Base-by-base conservation (phyloP, 2,797 vertebrate genomes). In the Clarias fuscus region DNA sequence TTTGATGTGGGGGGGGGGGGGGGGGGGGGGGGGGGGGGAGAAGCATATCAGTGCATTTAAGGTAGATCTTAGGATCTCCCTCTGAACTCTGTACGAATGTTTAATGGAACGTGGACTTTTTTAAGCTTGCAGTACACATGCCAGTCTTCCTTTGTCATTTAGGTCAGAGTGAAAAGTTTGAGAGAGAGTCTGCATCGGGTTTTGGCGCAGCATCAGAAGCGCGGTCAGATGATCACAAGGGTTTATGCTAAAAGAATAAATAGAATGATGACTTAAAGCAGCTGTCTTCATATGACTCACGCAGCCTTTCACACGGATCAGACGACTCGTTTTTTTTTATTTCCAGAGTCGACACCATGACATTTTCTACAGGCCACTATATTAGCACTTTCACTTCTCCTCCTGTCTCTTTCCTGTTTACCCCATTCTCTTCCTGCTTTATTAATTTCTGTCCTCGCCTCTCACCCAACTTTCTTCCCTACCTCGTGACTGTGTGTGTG, bases 401-500 rank as follows among this genome's bases (percentile, higher is more conserved):
- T 59, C 68, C 65, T 67, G 58, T 64, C 24, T 80, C 14, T 84
- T 88, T 53, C 88, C 81, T 76, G 85, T 83, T 70, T 86, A 61
- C 56, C 7, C 73, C 70, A n/a, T 43, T 85, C 67, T 89, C 86
- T 87, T 53, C 83, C 82, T 86, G 68, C 70, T 73, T 78, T 59
- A 48, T 72, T 76, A 84, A 71, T 82, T 65, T 79, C 84, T 83
- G 86, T 87, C 86, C 88, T 64, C 56, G 7, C 77, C 48, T 82
- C 48, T 65, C 58, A 43, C 43, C 67, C 27, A 62, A 73, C 68
- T 75, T n/a, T 83, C 82, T 58, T 70, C 64, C 76, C 33, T 84
- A 67, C 84, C 89, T 83, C 86, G 88, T 91, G 91, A 90, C 91
- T 89, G 61, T 15, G 71, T 59, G 82, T 61, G 85, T 73, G 88